Percentiles rank a stretch among this genome's conserved stretches.
phyloP scores from a whole-genome alignment of 92 coral and sea anemone genomes.

The Pocillopora meandrina region DNA sequence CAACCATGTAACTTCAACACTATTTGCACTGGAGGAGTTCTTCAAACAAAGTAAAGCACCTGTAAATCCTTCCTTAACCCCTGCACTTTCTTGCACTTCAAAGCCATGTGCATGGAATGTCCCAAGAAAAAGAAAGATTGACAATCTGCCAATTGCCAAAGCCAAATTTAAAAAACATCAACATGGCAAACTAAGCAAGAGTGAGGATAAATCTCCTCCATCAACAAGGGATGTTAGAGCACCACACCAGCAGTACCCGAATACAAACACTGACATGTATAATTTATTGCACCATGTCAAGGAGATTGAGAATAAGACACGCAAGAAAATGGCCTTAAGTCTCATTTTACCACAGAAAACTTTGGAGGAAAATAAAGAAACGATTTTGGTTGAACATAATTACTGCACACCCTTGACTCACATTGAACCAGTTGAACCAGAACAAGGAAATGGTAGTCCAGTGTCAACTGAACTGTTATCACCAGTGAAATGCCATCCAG shows the following conservation, averaged over 20 bases:
- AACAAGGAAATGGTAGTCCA: not conserved
- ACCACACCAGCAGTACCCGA: constrained; percentile 28
- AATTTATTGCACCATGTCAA: constrained; percentile 31
- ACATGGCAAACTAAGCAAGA: constrained; percentile 44
- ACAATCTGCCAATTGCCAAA: constrained; percentile 6
- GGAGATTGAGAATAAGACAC: constrained; percentile 40
- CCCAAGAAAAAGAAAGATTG: constrained; percentile 59
- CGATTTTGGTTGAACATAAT: constrained; percentile 1
- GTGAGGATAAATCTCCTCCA: constrained; percentile 17
- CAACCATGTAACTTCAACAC: too few relatives aligned
- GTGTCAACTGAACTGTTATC: constrained; percentile 26
- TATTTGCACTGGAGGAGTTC: constrained; percentile 11
- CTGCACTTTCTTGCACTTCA: constrained; percentile 59
- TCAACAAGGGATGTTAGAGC: constrained; percentile 50
- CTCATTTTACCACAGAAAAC: constrained; percentile 19
- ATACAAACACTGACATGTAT: constrained; percentile 26
- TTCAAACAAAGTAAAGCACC: constrained; percentile 46
- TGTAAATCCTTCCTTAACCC: constrained; percentile 14
- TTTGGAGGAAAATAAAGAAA: constrained; percentile 20
- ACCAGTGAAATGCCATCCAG: constrained; percentile 52
- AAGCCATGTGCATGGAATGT: constrained; percentile 67
- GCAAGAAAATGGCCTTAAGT: constrained; percentile 24
- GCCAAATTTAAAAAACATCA: constrained; percentile 45
- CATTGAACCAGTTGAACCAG: constrained; percentile 17
- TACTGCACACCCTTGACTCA: constrained; percentile 10